Percentiles rank a stretch among this genome's conserved stretches.
Evolutionary conservation across 2,797 vertebrate genomes (phyloP).

Genomic region (Neopelma chrysocephalum): DNA sequence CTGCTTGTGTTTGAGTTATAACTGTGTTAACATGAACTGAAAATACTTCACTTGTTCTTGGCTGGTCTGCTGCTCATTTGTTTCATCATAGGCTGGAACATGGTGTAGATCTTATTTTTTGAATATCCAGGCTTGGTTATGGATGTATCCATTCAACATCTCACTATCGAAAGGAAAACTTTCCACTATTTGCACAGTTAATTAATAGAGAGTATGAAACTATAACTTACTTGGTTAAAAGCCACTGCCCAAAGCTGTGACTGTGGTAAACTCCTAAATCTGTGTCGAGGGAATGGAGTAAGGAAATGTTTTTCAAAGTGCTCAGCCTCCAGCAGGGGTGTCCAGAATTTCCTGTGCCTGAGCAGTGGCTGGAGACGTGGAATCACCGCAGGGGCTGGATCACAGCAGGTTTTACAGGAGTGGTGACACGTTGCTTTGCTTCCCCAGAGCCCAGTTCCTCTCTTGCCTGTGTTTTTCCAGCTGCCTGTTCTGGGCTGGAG

Average conservation of each 20-base stretch:
- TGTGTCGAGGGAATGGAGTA: not conserved
- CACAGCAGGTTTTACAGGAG: not conserved
- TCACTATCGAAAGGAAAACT: not conserved
- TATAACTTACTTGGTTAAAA: not conserved
- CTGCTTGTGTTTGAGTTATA: not conserved
- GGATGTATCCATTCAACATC: not conserved
- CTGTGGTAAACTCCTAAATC: not conserved
- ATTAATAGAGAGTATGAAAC: not conserved
- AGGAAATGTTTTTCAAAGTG: not conserved
- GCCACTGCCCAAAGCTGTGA: not conserved
- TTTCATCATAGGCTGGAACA: not conserved
- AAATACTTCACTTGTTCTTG: not conserved
- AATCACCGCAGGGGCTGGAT: not conserved
- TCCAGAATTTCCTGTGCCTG: not conserved
- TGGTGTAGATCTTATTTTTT: not conserved
- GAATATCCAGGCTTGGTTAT: not conserved
- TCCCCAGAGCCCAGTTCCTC: not conserved
- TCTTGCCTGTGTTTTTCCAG: not conserved
- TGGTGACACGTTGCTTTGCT: not conserved
- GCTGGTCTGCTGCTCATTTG: not conserved
- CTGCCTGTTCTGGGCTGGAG: not conserved
- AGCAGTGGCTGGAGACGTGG: fast-evolving
- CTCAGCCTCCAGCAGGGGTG: not conserved
- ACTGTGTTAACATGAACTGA: not conserved
- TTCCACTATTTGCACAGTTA: not conserved